phyloP scores from a whole-genome alignment of 2,888 invertebrate species.

The Sabellastarte sp. region DNA sequence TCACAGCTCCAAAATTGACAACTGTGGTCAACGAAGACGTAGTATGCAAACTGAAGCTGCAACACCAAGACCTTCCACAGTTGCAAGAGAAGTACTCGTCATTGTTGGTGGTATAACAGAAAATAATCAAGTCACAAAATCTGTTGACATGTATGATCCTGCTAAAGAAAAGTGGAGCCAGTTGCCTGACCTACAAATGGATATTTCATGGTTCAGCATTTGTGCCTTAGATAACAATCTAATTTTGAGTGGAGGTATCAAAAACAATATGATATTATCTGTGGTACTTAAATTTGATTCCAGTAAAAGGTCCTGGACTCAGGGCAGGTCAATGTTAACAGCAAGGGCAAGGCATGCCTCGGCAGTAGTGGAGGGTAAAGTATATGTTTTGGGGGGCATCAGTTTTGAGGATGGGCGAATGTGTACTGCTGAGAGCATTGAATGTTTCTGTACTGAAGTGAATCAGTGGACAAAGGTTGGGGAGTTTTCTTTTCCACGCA shows the following conservation, averaged over 20 bases:
- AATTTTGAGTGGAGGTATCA: constrained; percentile 54
- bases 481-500: constrained; percentile 50
- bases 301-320: constrained; percentile 44
- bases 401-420: constrained; percentile 37
- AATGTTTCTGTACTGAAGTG: constrained; percentile 43
- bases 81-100: constrained; percentile 56
- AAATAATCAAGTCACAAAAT: constrained; percentile 39
- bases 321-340: constrained; percentile 42
- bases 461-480: constrained; percentile 48
- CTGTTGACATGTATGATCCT: constrained; percentile 55
- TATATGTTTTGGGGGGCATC: constrained; percentile 55
- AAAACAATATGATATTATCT: too few species aligned
- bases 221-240: constrained; percentile 48
- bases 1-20: constrained; percentile 46
- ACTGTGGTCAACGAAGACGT: constrained; percentile 45
- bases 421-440: constrained; percentile 49
- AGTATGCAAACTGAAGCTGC: constrained; percentile 46
- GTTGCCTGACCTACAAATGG: constrained; percentile 47
- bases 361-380: constrained; percentile 39
- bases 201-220: constrained; percentile 47
- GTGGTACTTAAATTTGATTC: constrained; percentile 54
- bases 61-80: constrained; percentile 55
- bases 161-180: constrained; percentile 51
- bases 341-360: constrained; percentile 55
- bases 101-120: constrained; percentile 39